Evolutionary conservation across 2,113 vertebrate genomes (phyloP).

Genomic region (Ranitomeya variabilis): DNA sequence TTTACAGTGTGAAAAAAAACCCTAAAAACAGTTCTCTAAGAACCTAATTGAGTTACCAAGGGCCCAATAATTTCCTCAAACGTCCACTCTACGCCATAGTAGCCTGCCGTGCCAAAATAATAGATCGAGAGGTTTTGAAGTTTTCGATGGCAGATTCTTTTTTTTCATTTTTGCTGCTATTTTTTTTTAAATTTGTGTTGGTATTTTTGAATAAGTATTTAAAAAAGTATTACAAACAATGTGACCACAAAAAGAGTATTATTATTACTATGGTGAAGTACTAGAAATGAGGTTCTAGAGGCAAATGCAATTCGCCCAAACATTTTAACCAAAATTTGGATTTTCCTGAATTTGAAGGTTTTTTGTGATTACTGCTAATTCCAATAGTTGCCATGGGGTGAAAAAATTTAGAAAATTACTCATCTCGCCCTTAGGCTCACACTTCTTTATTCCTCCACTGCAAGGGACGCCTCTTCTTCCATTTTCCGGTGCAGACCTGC

Average conservation of each 20-base stretch:
- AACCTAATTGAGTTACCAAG: conserved; percentile 43
- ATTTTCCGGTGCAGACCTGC: no score
- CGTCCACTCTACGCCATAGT: conserved; percentile 17
- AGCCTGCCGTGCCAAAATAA: background rate
- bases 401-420: no score
- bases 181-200: background rate
- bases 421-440: no score
- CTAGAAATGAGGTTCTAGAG: no score
- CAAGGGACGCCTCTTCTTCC: no score
- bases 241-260: background rate
- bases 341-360: no score
- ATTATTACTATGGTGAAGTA: no score
- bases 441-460: no score
- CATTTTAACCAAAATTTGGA: no score
- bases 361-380: no score
- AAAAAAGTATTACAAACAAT: background rate
- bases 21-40: conserved; percentile 47
- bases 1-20: conserved; percentile 50
- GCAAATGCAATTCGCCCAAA: no score
- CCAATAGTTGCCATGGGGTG: no score
- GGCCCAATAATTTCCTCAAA: conserved; percentile 22
- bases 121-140: background rate
- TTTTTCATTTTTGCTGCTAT: conserved; percentile 6
- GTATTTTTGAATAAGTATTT: background rate
- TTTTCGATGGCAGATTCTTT: background rate